phyloP scores from a whole-genome alignment of 2,888 invertebrate species.

The Pharmacophagus antenor region DNA sequence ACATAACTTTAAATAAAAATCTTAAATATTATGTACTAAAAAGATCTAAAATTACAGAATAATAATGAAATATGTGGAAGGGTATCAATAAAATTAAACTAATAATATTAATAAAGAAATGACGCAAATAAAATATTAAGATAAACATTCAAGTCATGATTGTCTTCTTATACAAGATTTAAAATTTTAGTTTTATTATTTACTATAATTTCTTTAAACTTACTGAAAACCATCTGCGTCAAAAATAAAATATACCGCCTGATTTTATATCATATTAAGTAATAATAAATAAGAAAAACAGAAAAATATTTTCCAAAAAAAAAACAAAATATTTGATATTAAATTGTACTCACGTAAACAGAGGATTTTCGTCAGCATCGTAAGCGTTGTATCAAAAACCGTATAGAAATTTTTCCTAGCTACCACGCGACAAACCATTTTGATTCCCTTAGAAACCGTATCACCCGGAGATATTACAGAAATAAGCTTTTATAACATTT shows the following conservation, averaged over 20 bases:
- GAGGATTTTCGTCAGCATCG: constrained; percentile 50
- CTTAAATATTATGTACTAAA: too few relatives aligned
- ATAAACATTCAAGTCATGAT: neutral
- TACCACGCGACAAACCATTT: constrained; percentile 51
- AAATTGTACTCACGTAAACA: constrained; percentile 67
- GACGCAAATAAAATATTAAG: too few relatives aligned
- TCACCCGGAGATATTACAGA: constrained; percentile 41
- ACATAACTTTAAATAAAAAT: too few relatives aligned
- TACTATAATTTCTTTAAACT: too few relatives aligned
- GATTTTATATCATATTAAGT: too few relatives aligned
- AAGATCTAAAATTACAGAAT: too few relatives aligned
- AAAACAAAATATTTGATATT: neutral
- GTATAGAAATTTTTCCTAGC: constrained; percentile 25
- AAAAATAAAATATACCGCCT: too few relatives aligned
- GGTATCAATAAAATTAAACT: too few relatives aligned
- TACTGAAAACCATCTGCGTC: too few relatives aligned
- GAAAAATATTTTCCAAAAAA: neutral
- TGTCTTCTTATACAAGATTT: neutral
- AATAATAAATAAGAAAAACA: neutral
- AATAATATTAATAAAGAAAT: too few relatives aligned
- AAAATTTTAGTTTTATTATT: too few relatives aligned
- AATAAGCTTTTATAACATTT: constrained; percentile 43
- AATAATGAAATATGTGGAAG: too few relatives aligned
- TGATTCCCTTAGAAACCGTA: constrained; percentile 56
- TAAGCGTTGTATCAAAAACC: constrained; percentile 19